Conservation (phyloP, 2,797 vertebrate species). For the Antrozous pallidus region DNA sequence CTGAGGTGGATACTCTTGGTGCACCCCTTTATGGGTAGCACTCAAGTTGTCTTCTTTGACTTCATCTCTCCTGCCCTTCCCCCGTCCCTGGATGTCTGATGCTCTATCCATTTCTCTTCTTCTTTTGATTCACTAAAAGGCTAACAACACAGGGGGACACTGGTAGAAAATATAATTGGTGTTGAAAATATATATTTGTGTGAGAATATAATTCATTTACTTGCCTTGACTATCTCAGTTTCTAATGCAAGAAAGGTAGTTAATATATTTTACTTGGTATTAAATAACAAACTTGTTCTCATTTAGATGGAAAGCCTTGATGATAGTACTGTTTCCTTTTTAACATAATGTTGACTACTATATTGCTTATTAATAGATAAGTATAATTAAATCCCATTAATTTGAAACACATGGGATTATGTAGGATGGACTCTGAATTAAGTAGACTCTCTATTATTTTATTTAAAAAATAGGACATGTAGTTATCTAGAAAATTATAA, state of each 20-base stretch:
- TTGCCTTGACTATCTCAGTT: neutral
- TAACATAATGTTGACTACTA: neutral
- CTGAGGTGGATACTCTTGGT: too few species aligned
- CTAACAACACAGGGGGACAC: neutral
- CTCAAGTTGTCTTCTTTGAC: neutral
- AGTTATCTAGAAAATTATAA: neutral
- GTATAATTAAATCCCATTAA: conserved; percentile 1
- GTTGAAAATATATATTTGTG: neutral
- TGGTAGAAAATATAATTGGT: neutral
- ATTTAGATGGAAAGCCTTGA: neutral
- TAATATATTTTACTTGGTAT: neutral
- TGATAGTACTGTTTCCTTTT: conserved; percentile 1
- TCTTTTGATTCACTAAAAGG: neutral
- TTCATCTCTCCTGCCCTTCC: neutral
- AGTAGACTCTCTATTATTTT: neutral
- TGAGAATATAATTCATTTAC: neutral
- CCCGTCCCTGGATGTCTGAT: neutral
- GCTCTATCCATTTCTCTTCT: neutral
- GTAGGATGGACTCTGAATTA: conserved; percentile 18
- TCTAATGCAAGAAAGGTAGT: neutral
- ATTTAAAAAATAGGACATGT: neutral
- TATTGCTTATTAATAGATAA: neutral
- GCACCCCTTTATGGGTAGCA: too few species aligned
- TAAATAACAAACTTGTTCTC: conserved; percentile 10
- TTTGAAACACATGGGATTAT: neutral